Evolutionary conservation across 2,113 vertebrate genomes (phyloP).

Genomic region (Neogobius melanostomus): DNA sequence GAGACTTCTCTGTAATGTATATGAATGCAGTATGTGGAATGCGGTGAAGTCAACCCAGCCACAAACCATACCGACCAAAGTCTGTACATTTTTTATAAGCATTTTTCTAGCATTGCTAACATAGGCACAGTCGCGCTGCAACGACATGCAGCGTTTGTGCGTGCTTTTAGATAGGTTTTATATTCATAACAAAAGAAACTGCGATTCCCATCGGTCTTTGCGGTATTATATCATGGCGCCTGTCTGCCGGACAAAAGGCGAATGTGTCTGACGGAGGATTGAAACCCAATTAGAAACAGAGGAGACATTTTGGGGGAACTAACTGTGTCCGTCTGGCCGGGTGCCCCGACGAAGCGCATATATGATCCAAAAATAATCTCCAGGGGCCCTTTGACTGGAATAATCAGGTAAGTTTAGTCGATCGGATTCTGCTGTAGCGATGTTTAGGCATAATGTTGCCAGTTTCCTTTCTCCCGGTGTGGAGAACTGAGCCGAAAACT

Average conservation of each 20-base stretch:
- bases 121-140: not conserved
- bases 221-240: slow-evolving; percentile 78
- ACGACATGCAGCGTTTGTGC: too few species aligned
- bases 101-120: not conserved
- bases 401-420: slow-evolving; percentile 70
- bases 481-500: slow-evolving; percentile 40
- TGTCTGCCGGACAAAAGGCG: slow-evolving; percentile 82
- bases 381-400: slow-evolving; percentile 70
- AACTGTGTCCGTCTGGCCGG: slow-evolving; percentile 50
- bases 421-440: slow-evolving; percentile 40
- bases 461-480: slow-evolving; percentile 29
- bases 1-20: not conserved
- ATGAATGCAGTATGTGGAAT: slow-evolving; percentile 1
- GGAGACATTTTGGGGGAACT: slow-evolving; percentile 68
- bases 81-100: not conserved
- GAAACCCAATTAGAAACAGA: slow-evolving; percentile 72
- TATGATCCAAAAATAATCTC: slow-evolving; percentile 60
- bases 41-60: not conserved
- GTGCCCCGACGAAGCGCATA: slow-evolving; percentile 44
- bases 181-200: slow-evolving; percentile 52
- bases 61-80: not conserved
- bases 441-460: slow-evolving; percentile 30
- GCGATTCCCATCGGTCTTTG: slow-evolving; percentile 73
- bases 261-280: slow-evolving; percentile 75
- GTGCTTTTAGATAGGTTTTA: not conserved